Evolutionary conservation across 2,797 vertebrate species (phyloP), one percentile per base, ranked within the genome.

Genomic region (Phylloscopus collybita): DNA sequence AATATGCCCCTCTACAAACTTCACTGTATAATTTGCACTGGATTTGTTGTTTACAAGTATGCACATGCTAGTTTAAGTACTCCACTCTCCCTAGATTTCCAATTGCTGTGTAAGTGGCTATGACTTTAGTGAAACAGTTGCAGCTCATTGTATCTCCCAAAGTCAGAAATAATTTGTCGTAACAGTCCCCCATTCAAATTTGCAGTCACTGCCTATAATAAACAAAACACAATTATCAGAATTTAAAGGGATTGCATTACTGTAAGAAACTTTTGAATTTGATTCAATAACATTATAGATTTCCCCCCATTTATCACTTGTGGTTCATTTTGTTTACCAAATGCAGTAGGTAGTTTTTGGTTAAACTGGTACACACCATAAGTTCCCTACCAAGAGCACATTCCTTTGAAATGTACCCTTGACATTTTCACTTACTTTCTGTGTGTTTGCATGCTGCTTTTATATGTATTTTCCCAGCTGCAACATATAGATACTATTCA

Each of bases 11-110:
- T 98, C 92, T 96, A 73, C 66, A 95, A 97, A 90, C 93, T 96
- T 96, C 67, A 91, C 90, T 96, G 71, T 98, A 73, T 98, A 97
- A 98, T 98, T 98, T 98, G 93, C 84, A 75, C 69, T 95, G 97
- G 95, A 96, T 97, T 97, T 97, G 90, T 84, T 86, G 84, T 96
- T 96, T 69, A 34, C 25, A 74, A 86, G 40, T 91, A 88, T 86
- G 18, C 18, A 76, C 70, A 57, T 42, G n/a, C 64, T 92, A 59
- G 65, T 75, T 81, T 86, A 80, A 79, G 72, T 51, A 83, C 49
- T 85, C 59, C 34, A 17, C 19, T 57, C 42, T 86, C n/a, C 27
- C 40, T 85, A 40, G 82, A 51, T 53, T 79, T 89, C 38, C 16
- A 78, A 93, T 64, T 71, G 44, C 42, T 16, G 26, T 50, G 27